Percentiles rank a stretch among this genome's conserved stretches.
Evolutionary conservation across 2,888 invertebrate genomes (phyloP).

Genomic region (Cheilosia urbana): DNA sequence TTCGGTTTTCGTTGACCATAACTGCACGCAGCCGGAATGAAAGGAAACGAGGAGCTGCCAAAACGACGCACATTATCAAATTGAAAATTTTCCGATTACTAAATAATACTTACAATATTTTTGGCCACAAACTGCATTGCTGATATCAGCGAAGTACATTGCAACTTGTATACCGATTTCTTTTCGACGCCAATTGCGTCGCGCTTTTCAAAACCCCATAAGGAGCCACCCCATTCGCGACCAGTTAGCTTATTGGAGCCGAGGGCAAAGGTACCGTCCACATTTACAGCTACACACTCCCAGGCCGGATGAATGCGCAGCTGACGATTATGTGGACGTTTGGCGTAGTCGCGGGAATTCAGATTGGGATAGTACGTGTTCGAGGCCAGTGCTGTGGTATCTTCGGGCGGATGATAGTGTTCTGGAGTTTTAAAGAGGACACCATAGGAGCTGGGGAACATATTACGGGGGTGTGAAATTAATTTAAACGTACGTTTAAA

Average conservation of each 20-base stretch:
- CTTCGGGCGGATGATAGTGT: constrained; percentile 80
- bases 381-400: constrained; percentile 77
- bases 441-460: constrained; percentile 80
- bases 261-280: constrained; percentile 78
- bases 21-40: constrained; percentile 80
- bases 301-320: constrained; percentile 80
- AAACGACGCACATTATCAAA: neutral
- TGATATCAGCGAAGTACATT: constrained; percentile 79
- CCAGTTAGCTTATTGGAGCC: constrained; percentile 81
- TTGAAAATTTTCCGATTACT: neutral
- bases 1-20: constrained; percentile 82
- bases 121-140: constrained; percentile 79
- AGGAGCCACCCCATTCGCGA: constrained; percentile 80
- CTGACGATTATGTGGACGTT: constrained; percentile 79
- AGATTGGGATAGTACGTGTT: constrained; percentile 82
- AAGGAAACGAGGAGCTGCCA: constrained; percentile 79
- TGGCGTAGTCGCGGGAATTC: constrained; percentile 82
- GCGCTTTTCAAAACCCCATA: constrained; percentile 81
- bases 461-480: constrained; percentile 75
- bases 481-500: constrained; percentile 73
- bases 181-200: constrained; percentile 73
- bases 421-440: constrained; percentile 79
- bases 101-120: constrained; percentile 78
- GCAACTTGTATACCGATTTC: constrained; percentile 79
- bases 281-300: constrained; percentile 80